Percentiles rank a stretch among this genome's conserved stretches.
Conservation (phyloP, 2,888 invertebrate species). For the Parelbella ahira region DNA sequence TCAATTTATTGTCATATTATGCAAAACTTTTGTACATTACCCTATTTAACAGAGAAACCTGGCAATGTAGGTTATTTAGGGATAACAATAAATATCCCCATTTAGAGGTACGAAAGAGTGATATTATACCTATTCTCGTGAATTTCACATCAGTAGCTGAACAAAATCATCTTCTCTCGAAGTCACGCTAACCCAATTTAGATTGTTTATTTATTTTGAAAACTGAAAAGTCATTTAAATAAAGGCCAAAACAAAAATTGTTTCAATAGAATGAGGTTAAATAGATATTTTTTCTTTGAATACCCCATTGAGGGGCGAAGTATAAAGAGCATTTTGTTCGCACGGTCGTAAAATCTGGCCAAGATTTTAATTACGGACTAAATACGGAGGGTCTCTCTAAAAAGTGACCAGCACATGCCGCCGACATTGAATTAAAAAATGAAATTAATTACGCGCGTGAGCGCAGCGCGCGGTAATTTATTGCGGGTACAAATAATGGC, state of each 20-base stretch:
- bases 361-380: slow-evolving; percentile 49
- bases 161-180: too few relatives aligned
- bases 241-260: neutral
- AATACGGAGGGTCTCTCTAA: slow-evolving; percentile 36
- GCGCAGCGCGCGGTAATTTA: slow-evolving; percentile 3
- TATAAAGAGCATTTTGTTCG: slow-evolving; percentile 33
- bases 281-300: slow-evolving; percentile 12
- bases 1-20: too few relatives aligned
- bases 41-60: too few relatives aligned
- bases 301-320: slow-evolving; percentile 4
- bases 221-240: slow-evolving; percentile 7
- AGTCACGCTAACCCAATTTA: too few relatives aligned
- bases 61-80: too few relatives aligned
- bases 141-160: too few relatives aligned
- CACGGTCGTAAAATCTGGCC: slow-evolving; percentile 42
- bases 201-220: neutral
- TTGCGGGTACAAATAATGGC: slow-evolving; percentile 2
- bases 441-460: slow-evolving; percentile 12
- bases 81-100: too few relatives aligned
- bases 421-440: slow-evolving; percentile 28
- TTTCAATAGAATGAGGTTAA: slow-evolving; percentile 10
- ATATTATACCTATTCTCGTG: too few relatives aligned
- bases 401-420: slow-evolving; percentile 26
- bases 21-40: too few relatives aligned
- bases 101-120: too few relatives aligned